phyloP scores from a whole-genome alignment of 2,888 invertebrate species.

The Autographa gamma region DNA sequence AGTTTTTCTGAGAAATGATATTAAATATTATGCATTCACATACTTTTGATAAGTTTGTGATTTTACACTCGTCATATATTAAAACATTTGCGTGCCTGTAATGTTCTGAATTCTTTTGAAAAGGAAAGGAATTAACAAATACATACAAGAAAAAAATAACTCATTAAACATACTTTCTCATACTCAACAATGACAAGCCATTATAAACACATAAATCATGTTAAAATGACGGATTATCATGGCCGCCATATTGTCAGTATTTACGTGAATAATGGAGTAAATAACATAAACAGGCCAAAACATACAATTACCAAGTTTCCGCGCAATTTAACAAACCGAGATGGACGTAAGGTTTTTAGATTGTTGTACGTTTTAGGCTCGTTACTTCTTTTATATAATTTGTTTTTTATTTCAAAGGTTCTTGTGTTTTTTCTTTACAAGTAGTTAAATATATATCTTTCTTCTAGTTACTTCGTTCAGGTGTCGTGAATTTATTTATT shows the following conservation, averaged over 20 bases:
- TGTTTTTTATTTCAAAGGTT: background rate
- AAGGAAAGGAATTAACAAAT: background rate
- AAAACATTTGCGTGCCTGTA: too few species aligned
- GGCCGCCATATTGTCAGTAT: conserved; percentile 38
- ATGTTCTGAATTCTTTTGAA: background rate
- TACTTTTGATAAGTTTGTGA: too few species aligned
- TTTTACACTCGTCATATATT: too few species aligned
- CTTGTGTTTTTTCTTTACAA: too few species aligned
- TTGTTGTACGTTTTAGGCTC: conserved; percentile 28
- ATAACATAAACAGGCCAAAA: conserved; percentile 50
- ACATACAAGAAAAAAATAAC: background rate
- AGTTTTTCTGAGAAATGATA: conserved; percentile 14
- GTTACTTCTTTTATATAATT: conserved; percentile 10
- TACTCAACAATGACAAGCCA: conserved; percentile 22
- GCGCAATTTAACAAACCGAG: conserved; percentile 66
- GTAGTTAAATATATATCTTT: too few species aligned
- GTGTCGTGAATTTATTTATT: too few species aligned
- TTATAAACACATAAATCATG: conserved; percentile 48
- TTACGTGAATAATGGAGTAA: conserved; percentile 52
- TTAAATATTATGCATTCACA: too few species aligned
- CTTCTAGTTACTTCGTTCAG: too few species aligned
- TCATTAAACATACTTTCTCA: background rate
- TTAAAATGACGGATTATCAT: conserved; percentile 48
- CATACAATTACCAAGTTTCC: conserved; percentile 73
- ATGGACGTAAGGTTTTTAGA: conserved; percentile 42